These are phyloP conservation scores for Leptoclinus maculatus DNA, from an alignment of 2,797 vertebrate species.

Conservation along the genomic window DNA sequence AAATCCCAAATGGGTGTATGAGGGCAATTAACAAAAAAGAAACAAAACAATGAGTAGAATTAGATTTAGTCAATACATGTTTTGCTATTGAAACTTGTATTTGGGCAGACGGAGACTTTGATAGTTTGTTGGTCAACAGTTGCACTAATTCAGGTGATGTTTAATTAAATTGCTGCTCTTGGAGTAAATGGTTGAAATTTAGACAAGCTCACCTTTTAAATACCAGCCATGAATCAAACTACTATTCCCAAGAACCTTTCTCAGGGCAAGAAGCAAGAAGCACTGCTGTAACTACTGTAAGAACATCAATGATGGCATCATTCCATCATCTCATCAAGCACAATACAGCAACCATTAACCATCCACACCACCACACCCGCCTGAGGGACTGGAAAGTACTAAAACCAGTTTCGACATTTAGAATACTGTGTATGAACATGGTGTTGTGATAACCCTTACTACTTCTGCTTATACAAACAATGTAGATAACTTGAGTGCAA, in stretches of 20 bases:
- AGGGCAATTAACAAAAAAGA: neutral
- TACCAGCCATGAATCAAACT: neutral
- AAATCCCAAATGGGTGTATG: neutral
- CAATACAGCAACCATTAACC: neutral
- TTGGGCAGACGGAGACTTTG: neutral
- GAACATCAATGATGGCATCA: neutral
- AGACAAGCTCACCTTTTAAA: neutral
- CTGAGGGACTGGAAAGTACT: neutral
- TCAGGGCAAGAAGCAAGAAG: neutral
- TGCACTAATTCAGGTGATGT: neutral
- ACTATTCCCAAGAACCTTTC: neutral
- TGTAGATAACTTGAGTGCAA: neutral
- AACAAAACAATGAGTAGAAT: neutral
- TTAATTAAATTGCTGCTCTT: neutral
- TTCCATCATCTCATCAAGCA: neutral
- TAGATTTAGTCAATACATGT: neutral
- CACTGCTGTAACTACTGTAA: neutral
- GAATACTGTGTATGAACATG: neutral
- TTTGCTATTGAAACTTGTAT: neutral
- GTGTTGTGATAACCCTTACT: neutral
- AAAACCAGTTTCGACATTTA: neutral
- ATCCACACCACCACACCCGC: neutral
- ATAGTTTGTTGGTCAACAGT: constrained; percentile 3
- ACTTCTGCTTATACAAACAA: neutral
- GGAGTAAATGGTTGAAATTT: neutral